Evolutionary conservation across 92 coral and sea anemone genomes (phyloP).

Genomic region (Epizoanthus ramosus): DNA sequence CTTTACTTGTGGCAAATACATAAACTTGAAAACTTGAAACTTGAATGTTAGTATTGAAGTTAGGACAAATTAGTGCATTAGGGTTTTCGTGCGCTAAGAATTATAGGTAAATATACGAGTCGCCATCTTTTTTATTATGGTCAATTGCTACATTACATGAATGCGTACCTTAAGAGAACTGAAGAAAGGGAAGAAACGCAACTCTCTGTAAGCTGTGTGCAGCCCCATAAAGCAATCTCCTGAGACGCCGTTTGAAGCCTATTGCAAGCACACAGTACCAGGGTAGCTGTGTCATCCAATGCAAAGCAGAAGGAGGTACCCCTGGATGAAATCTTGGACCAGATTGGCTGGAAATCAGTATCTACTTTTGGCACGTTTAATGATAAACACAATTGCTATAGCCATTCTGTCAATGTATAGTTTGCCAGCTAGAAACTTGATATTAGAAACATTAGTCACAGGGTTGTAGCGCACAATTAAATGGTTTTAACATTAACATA

Average conservation of each 20-base stretch:
- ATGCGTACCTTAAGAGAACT: conserved; percentile 47
- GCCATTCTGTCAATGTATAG: conserved; percentile 18
- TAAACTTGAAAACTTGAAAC: too few relatives aligned
- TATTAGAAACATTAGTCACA: background rate
- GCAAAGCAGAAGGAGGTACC: too few relatives aligned
- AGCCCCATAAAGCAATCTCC: conserved; percentile 63
- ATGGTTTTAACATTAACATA: background rate
- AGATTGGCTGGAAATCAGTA: conserved; percentile 60
- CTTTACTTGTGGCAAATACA: too few relatives aligned
- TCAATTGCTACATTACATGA: conserved; percentile 45
- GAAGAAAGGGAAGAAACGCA: conserved; percentile 48
- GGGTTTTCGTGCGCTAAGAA: too few relatives aligned
- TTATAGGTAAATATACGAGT: too few relatives aligned
- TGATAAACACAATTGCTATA: conserved; percentile 12
- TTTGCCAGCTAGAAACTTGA: background rate
- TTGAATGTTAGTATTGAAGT: too few relatives aligned
- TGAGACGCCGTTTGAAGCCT: conserved; percentile 59
- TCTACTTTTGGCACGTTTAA: conserved; percentile 43
- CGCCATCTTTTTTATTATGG: too few relatives aligned
- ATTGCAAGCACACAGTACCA: conserved; percentile 60
- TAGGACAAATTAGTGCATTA: too few relatives aligned
- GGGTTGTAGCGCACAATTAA: conserved; percentile 7
- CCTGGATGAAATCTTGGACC: conserved; percentile 38
- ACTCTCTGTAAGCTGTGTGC: conserved; percentile 53
- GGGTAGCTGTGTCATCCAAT: background rate